Conservation (phyloP, 1,140 invertebrate genomes). For the Neodiprion fabricii region DNA sequence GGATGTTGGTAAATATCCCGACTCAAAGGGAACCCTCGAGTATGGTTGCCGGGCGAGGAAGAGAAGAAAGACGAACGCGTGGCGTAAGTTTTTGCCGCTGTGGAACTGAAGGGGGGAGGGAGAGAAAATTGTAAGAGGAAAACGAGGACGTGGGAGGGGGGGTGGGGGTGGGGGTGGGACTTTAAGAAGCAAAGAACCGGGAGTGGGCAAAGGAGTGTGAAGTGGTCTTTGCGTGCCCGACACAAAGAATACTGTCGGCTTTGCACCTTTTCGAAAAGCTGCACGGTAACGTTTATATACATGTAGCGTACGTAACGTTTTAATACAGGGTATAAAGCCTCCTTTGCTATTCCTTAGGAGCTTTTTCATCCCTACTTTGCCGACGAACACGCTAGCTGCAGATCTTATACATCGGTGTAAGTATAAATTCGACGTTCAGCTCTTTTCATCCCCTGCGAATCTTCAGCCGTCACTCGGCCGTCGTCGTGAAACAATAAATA, state of each 20-base stretch:
- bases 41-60: neutral
- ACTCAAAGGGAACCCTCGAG: conserved; percentile 1
- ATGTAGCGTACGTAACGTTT: neutral
- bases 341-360: neutral
- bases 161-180: neutral
- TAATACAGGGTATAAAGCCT: neutral
- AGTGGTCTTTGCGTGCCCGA: neutral
- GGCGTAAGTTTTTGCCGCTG: too few relatives aligned
- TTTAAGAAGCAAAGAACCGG: neutral
- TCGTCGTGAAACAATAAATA: too few relatives aligned
- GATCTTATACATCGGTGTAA: too few relatives aligned
- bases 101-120: neutral
- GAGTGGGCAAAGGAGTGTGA: conserved; percentile 6
- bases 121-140: neutral
- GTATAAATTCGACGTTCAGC: too few relatives aligned
- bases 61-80: neutral
- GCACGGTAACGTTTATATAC: neutral
- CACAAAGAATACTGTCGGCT: conserved; percentile 3
- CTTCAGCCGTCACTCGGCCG: too few relatives aligned
- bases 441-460: too few relatives aligned
- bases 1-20: conserved; percentile 4
- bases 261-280: conserved; percentile 2
- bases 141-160: neutral
- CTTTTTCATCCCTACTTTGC: neutral
- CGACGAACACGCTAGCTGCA: too few relatives aligned